phyloP scores from a whole-genome alignment of 1,140 invertebrate genomes.

The Macrosteles quadrilineatus region DNA sequence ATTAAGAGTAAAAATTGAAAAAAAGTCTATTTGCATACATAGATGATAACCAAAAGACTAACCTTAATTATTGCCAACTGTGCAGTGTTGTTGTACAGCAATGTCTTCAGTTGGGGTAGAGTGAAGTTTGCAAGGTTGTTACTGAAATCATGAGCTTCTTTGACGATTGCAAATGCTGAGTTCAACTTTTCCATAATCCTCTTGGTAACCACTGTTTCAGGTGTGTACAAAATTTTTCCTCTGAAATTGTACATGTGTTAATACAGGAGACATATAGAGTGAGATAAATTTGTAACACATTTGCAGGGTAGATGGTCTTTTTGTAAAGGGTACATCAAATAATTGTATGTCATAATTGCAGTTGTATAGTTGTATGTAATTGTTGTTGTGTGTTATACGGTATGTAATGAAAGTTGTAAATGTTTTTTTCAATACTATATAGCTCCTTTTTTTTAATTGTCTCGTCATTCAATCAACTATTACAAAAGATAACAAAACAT shows the following conservation, averaged over 20 bases:
- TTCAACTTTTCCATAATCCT: constrained; percentile 39
- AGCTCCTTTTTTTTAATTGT: too few species aligned
- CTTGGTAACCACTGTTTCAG: constrained; percentile 37
- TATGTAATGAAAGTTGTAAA: too few species aligned
- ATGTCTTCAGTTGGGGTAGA: not conserved
- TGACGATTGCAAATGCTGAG: constrained; percentile 32
- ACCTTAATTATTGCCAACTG: constrained; percentile 20
- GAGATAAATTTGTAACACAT: not conserved
- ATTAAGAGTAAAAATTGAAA: too few species aligned
- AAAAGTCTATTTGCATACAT: too few species aligned
- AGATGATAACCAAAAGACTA: too few species aligned
- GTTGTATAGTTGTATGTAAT: too few species aligned
- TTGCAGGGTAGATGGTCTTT: not conserved
- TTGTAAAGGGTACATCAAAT: too few species aligned
- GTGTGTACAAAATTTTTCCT: constrained; percentile 42
- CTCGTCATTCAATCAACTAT: too few species aligned
- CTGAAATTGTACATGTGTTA: constrained; percentile 28
- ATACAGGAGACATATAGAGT: not conserved
- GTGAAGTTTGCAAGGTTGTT: not conserved
- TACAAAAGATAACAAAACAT: too few species aligned
- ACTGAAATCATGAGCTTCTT: not conserved
- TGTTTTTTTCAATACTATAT: too few species aligned
- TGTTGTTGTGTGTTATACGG: too few species aligned
- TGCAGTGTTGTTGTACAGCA: constrained; percentile 8
- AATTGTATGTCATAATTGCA: too few species aligned